Evolutionary conservation across 2,113 vertebrate species (phyloP).

Genomic region (Myocastor coypus): DNA sequence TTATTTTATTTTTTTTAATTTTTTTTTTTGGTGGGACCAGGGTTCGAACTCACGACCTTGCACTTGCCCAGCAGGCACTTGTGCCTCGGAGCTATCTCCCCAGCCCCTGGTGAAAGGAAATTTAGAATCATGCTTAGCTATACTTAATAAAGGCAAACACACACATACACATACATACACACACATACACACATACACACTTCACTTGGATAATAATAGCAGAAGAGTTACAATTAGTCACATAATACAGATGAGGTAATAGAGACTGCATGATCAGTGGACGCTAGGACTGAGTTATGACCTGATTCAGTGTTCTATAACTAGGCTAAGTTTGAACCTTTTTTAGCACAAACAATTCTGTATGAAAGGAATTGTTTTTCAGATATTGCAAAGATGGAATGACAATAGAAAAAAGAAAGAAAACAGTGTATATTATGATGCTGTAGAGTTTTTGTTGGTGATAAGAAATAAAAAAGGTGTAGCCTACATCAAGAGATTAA

Average conservation of each 20-base stretch:
- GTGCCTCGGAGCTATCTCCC: too few relatives aligned
- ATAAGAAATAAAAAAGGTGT: background rate
- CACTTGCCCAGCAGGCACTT: too few relatives aligned
- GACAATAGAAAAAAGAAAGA: background rate
- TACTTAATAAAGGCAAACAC: background rate
- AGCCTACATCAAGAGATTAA: background rate
- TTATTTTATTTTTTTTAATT: too few relatives aligned
- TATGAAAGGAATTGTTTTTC: background rate
- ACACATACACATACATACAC: background rate
- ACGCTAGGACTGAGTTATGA: background rate
- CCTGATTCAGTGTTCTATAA: background rate
- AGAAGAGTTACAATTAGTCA: background rate
- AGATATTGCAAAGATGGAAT: background rate
- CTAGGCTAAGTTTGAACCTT: background rate
- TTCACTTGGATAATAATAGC: background rate
- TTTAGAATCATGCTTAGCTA: background rate
- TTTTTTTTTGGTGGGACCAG: too few relatives aligned
- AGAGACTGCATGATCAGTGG: background rate
- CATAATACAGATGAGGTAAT: background rate
- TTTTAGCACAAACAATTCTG: background rate
- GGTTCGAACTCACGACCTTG: too few relatives aligned
- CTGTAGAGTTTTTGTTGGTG: background rate
- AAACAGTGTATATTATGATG: background rate
- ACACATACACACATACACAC: background rate
- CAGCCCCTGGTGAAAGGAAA: background rate